Conservation (phyloP, 2,797 vertebrate species). For the Hephaestus fuliginosus region DNA sequence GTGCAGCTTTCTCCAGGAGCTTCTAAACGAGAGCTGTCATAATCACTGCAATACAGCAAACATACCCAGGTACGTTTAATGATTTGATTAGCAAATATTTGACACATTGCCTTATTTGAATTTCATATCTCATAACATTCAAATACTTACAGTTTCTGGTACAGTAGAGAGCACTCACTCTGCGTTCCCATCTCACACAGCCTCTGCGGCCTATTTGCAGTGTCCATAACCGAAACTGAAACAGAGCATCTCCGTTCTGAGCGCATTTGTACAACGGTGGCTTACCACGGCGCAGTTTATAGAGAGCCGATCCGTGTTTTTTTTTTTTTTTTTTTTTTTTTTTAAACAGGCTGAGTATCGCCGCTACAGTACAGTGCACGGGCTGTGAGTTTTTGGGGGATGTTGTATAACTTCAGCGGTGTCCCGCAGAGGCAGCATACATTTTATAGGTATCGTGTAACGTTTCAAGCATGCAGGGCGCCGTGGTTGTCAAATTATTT, state of each 20-base stretch:
- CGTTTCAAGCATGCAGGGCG: not conserved
- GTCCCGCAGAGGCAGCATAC: not conserved
- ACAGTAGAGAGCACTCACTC: not conserved
- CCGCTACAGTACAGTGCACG: not conserved
- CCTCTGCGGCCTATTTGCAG: conserved; percentile 3
- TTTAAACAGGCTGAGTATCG: not conserved
- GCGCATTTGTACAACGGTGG: not conserved
- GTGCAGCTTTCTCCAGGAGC: not conserved
- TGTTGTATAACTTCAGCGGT: not conserved
- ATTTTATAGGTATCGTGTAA: not conserved
- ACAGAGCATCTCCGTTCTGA: not conserved
- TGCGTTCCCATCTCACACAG: conserved; percentile 3
- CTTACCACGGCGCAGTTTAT: not conserved
- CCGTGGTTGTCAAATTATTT: conserved; percentile 1
- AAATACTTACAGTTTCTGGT: conserved; percentile 3
- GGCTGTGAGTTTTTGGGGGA: not conserved
- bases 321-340: not conserved
- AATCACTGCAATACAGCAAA: not conserved
- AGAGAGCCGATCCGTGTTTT: not conserved
- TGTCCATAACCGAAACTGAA: conserved; percentile 7
- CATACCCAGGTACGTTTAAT: not conserved
- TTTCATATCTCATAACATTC: not conserved
- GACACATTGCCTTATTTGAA: too few relatives aligned
- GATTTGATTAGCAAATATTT: not conserved
- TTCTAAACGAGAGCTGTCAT: not conserved